phyloP scores from a whole-genome alignment of 2,888 invertebrate genomes.

The Antheraea assamensis region DNA sequence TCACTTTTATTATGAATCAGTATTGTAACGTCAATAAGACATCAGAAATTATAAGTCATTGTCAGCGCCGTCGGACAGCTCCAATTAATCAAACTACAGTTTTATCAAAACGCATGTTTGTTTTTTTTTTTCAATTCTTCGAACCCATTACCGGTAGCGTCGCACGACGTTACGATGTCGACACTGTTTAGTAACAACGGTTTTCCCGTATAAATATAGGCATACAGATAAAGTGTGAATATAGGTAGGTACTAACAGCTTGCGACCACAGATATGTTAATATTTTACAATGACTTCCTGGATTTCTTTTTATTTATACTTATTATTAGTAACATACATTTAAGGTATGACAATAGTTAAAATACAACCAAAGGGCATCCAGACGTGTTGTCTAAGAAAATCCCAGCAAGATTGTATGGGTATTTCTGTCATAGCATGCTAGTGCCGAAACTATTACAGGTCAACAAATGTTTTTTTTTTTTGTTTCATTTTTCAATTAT shows the following conservation, averaged over 20 bases:
- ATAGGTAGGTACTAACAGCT: not conserved
- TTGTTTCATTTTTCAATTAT: not conserved
- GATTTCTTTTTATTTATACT: not conserved
- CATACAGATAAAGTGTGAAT: constrained; percentile 7
- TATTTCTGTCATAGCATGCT: not conserved
- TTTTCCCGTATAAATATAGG: constrained; percentile 19
- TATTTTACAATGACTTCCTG: not conserved
- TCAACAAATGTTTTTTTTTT: not conserved
- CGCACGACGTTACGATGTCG: constrained; percentile 8
- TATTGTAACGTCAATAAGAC: constrained; percentile 48
- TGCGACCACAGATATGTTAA: not conserved
- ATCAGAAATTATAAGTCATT: constrained; percentile 57
- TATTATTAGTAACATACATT: not conserved
- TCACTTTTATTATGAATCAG: constrained; percentile 43
- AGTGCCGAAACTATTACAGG: no score
- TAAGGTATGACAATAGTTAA: no score
- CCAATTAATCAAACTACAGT: constrained; percentile 49
- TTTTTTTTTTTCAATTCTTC: constrained; percentile 43
- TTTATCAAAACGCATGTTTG: constrained; percentile 41
- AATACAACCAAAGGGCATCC: no score
- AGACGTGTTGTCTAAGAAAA: no score
- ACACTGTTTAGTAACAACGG: not conserved
- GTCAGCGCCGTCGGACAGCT: constrained; percentile 43
- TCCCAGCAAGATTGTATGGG: not conserved
- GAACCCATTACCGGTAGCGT: constrained; percentile 43